Base-by-base conservation (phyloP, 2,797 vertebrate species). In the Darevskia nairensis region DNA sequence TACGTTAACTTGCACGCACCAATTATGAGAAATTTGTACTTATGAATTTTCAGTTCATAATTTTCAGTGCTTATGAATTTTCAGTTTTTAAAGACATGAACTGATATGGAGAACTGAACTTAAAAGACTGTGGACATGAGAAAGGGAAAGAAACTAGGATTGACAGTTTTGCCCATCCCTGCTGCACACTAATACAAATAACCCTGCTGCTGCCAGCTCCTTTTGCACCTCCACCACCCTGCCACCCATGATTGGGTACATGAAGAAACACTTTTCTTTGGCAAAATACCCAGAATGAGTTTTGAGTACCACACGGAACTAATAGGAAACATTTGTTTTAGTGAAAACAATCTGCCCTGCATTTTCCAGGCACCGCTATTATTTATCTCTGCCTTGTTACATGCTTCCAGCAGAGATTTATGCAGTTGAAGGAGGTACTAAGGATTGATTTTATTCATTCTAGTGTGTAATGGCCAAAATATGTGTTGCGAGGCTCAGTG, bases 361-460 rank as follows among this genome's bases (percentile, higher is more conserved):
- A 91, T 93, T 90, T 84, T 77, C 59, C 74, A 93, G 89, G 86
- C 82, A 89, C 25, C 15, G 35, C 41, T 88, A 1, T 61, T 61
- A 61, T 91, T 93, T 84, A 1, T 94, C 82, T 83, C 11, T 90
- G 80, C 64, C 91, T 88, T n/a, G 35, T 32, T 89, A 46, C 66
- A 35, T 4, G 3, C 44, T 75, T 66, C 66, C 69, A 79, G 68
- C 83, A 88, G 84, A 92, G 71, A 46, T 61, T 41, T 86, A 61
- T 85, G 6, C 46, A 90, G 0, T 13, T 69, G 85, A 82, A 79
- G 4, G 76, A 90, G 66, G 9, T 61, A 23, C 72, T 35, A 66
- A 85, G 80, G 88, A 29, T 87, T 55, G 76, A 64, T 82, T 88
- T 91, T 88, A 41, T 79, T 64, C 27, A 90, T 35, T 21, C 69